Conservation (phyloP, 2,113 vertebrate species). For the Setophaga kirtlandii region DNA sequence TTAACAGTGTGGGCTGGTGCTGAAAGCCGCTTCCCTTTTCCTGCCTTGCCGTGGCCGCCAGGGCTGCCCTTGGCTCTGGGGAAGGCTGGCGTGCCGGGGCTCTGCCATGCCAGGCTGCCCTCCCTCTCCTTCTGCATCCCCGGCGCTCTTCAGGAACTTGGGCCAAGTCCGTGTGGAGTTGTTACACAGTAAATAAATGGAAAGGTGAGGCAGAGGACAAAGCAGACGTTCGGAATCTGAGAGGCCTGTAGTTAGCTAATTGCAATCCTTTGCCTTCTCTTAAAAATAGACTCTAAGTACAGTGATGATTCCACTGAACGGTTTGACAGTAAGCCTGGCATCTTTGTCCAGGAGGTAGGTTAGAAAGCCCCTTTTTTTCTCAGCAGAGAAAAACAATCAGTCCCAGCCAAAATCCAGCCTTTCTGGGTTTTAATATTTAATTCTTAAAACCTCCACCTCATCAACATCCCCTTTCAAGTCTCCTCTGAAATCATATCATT, state of each 20-base stretch:
- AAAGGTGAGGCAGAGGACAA: constrained; percentile 58
- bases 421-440: constrained; percentile 57
- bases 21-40: background rate
- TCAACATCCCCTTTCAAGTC: constrained; percentile 47
- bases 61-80: background rate
- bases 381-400: constrained; percentile 14
- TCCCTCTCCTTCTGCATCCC: background rate
- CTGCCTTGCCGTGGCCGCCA: background rate
- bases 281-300: constrained; percentile 54
- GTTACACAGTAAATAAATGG: background rate
- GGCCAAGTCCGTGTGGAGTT: background rate
- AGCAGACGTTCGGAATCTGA: constrained; percentile 36
- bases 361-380: constrained; percentile 3
- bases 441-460: constrained; percentile 56
- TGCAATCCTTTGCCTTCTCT: constrained; percentile 29
- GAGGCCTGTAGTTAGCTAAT: constrained; percentile 45
- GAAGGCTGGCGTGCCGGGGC: background rate
- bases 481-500: constrained; percentile 43
- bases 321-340: background rate
- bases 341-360: background rate
- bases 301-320: background rate
- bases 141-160: background rate
- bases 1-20: background rate
- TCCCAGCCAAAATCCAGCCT: background rate
- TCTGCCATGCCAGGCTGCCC: accelerated